Evolutionary conservation across 53 echinoderm and acorn worm genomes (phyloP).

Genomic region (Patiria pectinifera): DNA sequence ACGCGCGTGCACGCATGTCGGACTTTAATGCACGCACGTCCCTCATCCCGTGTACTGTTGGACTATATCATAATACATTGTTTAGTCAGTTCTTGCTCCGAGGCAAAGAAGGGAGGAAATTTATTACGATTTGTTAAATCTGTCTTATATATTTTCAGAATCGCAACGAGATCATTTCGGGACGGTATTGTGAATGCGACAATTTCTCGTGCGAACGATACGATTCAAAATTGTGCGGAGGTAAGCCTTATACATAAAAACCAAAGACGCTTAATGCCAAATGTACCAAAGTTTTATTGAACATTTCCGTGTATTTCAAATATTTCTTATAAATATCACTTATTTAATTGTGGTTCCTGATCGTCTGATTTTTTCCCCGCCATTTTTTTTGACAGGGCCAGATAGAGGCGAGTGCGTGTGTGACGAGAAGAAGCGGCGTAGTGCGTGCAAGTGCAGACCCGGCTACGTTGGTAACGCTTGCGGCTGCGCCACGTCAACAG

Average conservation of each 20-base stretch:
- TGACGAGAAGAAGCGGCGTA: conserved; percentile 78
- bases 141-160: conserved; percentile 51
- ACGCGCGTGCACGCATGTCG: no score
- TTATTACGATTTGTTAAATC: neutral
- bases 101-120: neutral
- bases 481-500: conserved; percentile 77
- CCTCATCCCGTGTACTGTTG: no score
- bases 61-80: no score
- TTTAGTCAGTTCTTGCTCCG: no score
- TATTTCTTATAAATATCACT: no score
- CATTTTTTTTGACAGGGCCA: conserved; percentile 63
- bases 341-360: neutral
- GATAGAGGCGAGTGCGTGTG: conserved; percentile 91
- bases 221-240: conserved; percentile 85
- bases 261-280: neutral
- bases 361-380: neutral
- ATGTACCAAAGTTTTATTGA: no score
- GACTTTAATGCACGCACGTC: no score
- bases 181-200: conserved; percentile 94
- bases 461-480: conserved; percentile 87
- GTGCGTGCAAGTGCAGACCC: conserved; percentile 77
- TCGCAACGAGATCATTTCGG: conserved; percentile 76
- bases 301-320: no score
- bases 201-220: conserved; percentile 92
- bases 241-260: conserved; percentile 37